Conservation (phyloP, 2,888 invertebrate species). For the Dryadula phaetusa region DNA sequence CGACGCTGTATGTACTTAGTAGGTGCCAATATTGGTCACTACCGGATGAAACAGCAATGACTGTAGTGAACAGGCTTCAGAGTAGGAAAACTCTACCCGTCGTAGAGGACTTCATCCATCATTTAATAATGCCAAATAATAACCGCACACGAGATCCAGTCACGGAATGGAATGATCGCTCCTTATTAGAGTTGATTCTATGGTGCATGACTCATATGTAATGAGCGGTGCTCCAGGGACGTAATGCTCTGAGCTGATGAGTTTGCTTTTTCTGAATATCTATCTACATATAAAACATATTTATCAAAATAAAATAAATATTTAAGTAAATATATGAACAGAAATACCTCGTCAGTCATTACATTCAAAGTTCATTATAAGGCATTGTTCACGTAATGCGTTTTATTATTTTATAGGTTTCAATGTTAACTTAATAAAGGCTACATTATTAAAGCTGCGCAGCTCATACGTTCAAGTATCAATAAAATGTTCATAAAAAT, state of each 20-base stretch:
- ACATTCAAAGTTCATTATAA: too few relatives aligned
- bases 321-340: too few relatives aligned
- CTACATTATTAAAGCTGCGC: neutral
- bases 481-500: neutral
- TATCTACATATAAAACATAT: neutral
- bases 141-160: neutral
- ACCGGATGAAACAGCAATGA: too few relatives aligned
- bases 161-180: neutral
- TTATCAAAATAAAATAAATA: neutral
- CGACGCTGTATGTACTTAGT: too few relatives aligned
- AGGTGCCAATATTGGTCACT: too few relatives aligned
- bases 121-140: too few relatives aligned
- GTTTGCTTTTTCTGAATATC: neutral
- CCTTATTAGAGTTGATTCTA: neutral
- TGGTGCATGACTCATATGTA: neutral
- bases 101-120: too few relatives aligned
- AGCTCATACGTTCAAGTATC: neutral
- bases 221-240: neutral
- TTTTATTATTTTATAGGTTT: neutral
- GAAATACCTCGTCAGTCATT: too few relatives aligned
- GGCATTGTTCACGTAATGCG: too few relatives aligned
- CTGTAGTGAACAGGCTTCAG: too few relatives aligned
- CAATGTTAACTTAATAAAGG: neutral
- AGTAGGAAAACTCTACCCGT: too few relatives aligned
- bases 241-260: neutral